phyloP scores from a whole-genome alignment of 2,888 invertebrate genomes.

The Conops quadrifasciatus region DNA sequence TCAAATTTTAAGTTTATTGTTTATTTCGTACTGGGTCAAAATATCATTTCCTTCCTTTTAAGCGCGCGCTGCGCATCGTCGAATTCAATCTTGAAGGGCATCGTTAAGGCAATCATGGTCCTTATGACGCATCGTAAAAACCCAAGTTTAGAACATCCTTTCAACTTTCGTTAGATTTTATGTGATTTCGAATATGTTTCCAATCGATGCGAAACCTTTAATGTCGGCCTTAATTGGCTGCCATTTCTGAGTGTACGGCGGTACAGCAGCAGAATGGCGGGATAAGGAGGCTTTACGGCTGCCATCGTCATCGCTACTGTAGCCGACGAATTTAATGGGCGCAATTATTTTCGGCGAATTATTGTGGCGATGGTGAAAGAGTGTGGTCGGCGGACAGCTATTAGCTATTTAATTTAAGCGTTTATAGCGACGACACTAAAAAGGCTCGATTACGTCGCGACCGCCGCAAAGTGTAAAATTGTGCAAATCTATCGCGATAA shows the following conservation, averaged over 20 bases:
- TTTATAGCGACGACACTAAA: constrained; percentile 22
- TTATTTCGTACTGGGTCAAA: neutral
- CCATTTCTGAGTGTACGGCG: constrained; percentile 1
- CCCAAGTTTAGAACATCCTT: constrained; percentile 8
- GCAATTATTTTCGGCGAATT: constrained; percentile 27
- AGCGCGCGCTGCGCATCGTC: neutral
- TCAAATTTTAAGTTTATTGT: too few relatives aligned
- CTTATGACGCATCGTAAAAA: constrained; percentile 2
- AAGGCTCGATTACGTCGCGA: constrained; percentile 9
- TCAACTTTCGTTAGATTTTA: constrained; percentile 21
- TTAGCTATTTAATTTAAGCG: constrained; percentile 32
- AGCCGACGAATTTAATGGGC: constrained; percentile 21
- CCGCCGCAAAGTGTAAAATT: neutral
- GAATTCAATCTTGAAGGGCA: neutral
- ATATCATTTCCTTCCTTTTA: neutral
- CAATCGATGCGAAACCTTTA: constrained; percentile 22
- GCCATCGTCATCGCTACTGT: neutral
- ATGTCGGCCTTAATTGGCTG: constrained; percentile 22
- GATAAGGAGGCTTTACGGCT: neutral
- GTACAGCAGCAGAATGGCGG: neutral
- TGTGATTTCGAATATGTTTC: constrained; percentile 29
- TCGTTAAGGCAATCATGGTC: constrained; percentile 13
- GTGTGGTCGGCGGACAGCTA: constrained; percentile 1
- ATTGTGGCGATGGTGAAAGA: neutral
- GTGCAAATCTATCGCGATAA: too few relatives aligned